Evolutionary conservation across 2,113 vertebrate species (phyloP), one percentile per base, ranked within the genome.

Genomic region (Myrmecobius fasciatus): DNA sequence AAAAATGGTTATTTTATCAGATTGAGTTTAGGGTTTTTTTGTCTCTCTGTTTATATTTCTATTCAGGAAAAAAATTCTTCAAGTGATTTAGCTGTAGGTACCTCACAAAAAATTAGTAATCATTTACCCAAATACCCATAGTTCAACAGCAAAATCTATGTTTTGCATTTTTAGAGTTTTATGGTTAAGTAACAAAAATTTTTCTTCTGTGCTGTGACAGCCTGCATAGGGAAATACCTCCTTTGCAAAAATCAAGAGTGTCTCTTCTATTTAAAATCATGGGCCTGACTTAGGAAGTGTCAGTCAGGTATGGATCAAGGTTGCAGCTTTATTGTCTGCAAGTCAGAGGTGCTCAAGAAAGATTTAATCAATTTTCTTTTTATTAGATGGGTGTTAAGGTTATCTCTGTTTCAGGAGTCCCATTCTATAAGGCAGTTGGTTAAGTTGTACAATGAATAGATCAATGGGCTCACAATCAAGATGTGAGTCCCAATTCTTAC

Each of bases 1-100:
- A n/a, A 36, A 75, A n/a, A 20, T 75, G 4, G 12, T n/a, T 75
- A 17, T 75, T 75, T 75, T 17, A 36, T 75, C 60, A 20, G 31
- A 67, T n/a, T 14, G 60, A 20, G 36, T 14, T 75, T 75, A n/a
- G 60, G 17, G 36, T 17, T 17, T 75, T 75, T 67, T 75, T 75
- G 60, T 36, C 60, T 75, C 4, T 67, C 28, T 60, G 31, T 60
- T 67, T 75, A 75, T 75, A 20, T 75, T 75, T 75, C 60, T 75
- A 75, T n/a, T 75, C 31, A 75, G 60, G 20, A 75, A 75, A 67
- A n/a, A 75, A n/a, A 67, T 10, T 52, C 47, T 25, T 53, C 36
- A 94, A 28, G 28, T 36, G 31, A n/a, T 48, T 89, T 91, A 75
- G 60, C 36, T 75, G 56, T 67, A 90, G 90, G 75, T 90, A 96